Evolutionary conservation across 2,888 invertebrate genomes (phyloP).

Genomic region (Myathropa florea): DNA sequence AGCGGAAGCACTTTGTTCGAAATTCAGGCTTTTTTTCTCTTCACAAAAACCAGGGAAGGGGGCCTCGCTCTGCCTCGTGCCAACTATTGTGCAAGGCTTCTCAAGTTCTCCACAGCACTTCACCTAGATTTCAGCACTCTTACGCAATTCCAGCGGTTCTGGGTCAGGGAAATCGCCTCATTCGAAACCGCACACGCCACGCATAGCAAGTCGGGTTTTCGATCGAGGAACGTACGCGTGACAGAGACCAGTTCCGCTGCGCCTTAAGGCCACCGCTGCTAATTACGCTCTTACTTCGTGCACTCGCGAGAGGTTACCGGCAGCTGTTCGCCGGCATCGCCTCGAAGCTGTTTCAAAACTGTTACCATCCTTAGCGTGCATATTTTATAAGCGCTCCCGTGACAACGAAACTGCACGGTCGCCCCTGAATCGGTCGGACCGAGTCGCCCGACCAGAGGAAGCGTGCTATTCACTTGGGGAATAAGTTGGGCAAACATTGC

Average conservation of each 20-base stretch:
- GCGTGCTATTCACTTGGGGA: background rate
- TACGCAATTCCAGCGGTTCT: background rate
- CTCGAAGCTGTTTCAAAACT: background rate
- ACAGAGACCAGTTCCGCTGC: background rate
- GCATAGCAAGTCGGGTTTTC: background rate
- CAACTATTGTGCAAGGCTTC: background rate
- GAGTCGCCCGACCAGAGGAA: background rate
- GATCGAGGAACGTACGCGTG: background rate
- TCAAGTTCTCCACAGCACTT: background rate
- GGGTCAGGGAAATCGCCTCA: background rate
- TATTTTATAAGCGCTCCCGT: background rate
- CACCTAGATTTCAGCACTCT: background rate
- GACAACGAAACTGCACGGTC: background rate
- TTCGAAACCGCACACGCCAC: background rate
- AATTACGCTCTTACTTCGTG: background rate
- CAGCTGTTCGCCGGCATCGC: background rate
- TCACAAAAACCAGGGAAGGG: background rate
- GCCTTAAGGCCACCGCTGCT: background rate
- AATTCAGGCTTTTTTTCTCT: conserved; percentile 8
- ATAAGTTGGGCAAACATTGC: background rate
- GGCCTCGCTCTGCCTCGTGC: background rate
- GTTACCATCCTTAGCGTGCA: background rate
- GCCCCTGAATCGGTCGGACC: too few species aligned
- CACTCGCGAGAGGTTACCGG: background rate
- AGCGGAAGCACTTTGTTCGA: conserved; percentile 59